Evolutionary conservation across 2,113 vertebrate species (phyloP), one percentile per base, ranked within the genome.

Genomic region (Atlantisia rogersi): DNA sequence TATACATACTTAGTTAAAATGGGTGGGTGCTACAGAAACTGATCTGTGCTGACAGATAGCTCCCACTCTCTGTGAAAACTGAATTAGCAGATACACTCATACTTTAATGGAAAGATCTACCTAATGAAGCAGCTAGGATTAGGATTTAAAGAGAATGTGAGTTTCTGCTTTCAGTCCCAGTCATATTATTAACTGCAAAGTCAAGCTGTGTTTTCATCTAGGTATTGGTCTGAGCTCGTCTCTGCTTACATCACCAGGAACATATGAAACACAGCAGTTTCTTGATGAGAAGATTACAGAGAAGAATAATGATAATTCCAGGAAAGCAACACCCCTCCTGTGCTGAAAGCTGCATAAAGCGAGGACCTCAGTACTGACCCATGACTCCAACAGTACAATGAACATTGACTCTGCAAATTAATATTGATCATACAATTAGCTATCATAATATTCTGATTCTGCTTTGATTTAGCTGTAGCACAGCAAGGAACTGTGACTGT

Each of bases 171-270:
- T 82, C 78, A 37, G 44, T 62, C 29, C 22, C 84, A 59, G n/a
- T 22, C 46, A 22, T 31, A 29, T 68, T 77, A 86, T 87, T 84
- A 75, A 69, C 83, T 85, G 53, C 21, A 85, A 91, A 89, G 35
- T 79, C 84, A 94, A 95, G 67, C 70, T 92, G 89, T 82, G 84
- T 76, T 87, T 82, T 85, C 44, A 76, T 89, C 89, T 39, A 64
- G 69, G 5, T 50, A 7, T 70, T 82, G 69, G 52, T 26, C 53
- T 65, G 71, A 73, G 42, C 40, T 85, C 10, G 44, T 76, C 58
- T 73, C 58, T 4, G 3, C 48, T 82, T 29, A 22, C 50, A 62
- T 56, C 9, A 4, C 67, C 1, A 2, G 64, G 64, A 86, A 48
- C 37, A 58, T 16, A n/a, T 7, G 58, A 90, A 90, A 77, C 12